Evolutionary conservation across 2,888 invertebrate species (phyloP).

Genomic region (Papilio demoleus): DNA sequence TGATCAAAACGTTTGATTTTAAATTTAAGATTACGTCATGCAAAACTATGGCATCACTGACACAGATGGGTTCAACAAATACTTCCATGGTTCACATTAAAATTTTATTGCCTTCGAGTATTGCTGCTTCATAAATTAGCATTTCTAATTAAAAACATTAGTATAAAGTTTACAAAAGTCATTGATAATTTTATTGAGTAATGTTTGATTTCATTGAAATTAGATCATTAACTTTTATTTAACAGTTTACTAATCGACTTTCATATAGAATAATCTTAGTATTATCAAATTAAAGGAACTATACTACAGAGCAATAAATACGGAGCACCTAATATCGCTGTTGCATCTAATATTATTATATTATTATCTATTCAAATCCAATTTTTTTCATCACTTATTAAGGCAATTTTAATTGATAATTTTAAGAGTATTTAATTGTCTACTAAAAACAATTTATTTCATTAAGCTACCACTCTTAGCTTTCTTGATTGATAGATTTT

Average conservation of each 20-base stretch:
- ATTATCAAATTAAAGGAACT: too few species aligned
- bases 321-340: too few species aligned
- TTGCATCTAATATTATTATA: not conserved
- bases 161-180: not conserved
- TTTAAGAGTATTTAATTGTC: too few species aligned
- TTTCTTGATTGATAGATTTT: too few species aligned
- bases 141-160: constrained; percentile 1
- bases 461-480: too few species aligned
- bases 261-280: too few species aligned
- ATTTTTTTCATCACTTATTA: too few species aligned
- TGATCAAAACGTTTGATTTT: not conserved
- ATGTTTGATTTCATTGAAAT: not conserved
- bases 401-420: too few species aligned
- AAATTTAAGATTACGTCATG: constrained; percentile 25
- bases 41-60: constrained; percentile 22
- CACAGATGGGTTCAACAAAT: constrained; percentile 26
- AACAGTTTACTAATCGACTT: not conserved
- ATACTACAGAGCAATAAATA: not conserved
- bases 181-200: not conserved
- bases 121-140: constrained; percentile 10
- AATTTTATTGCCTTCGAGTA: constrained; percentile 26
- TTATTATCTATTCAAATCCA: too few species aligned
- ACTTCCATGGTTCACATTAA: constrained; percentile 30
- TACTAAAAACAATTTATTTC: too few species aligned
- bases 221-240: not conserved